These are phyloP conservation scores for Penaeus chinensis DNA, from an alignment of 1,140 invertebrate species.

Conservation along the genomic window DNA sequence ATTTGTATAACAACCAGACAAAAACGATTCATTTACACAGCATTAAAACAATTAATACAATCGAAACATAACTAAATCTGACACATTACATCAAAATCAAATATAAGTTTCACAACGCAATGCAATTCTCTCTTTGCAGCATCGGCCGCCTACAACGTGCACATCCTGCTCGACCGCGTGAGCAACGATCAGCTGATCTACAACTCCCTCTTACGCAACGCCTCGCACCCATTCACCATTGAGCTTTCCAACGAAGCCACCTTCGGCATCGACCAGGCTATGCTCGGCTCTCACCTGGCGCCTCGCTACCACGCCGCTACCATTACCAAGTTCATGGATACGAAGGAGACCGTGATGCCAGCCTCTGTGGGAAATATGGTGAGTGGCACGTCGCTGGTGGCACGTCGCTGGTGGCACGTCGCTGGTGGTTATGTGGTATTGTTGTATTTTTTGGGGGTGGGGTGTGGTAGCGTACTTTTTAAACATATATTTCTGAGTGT, in stretches of 20 bases:
- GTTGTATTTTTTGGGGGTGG: neutral
- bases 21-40: neutral
- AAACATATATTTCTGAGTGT: neutral
- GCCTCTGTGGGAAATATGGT: conserved; percentile 38
- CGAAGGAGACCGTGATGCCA: conserved; percentile 50
- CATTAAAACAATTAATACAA: neutral
- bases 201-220: conserved; percentile 53
- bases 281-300: conserved; percentile 44
- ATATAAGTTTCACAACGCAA: neutral
- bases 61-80: neutral
- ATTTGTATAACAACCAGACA: too few relatives aligned
- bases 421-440: neutral
- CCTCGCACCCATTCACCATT: conserved; percentile 52
- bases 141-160: conserved; percentile 55
- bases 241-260: conserved; percentile 51
- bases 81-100: neutral
- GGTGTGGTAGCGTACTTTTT: too few relatives aligned
- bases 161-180: conserved; percentile 60
- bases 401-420: neutral
- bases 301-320: conserved; percentile 40
- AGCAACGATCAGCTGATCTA: conserved; percentile 56
- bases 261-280: conserved; percentile 53
- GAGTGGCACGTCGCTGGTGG: neutral
- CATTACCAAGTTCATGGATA: conserved; percentile 51
- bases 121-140: conserved; percentile 24